Percentiles rank a stretch among this genome's conserved stretches.
These are phyloP conservation scores for Ellobius talpinus DNA, from an alignment of 2,113 vertebrate genomes.

Conservation along the genomic window DNA sequence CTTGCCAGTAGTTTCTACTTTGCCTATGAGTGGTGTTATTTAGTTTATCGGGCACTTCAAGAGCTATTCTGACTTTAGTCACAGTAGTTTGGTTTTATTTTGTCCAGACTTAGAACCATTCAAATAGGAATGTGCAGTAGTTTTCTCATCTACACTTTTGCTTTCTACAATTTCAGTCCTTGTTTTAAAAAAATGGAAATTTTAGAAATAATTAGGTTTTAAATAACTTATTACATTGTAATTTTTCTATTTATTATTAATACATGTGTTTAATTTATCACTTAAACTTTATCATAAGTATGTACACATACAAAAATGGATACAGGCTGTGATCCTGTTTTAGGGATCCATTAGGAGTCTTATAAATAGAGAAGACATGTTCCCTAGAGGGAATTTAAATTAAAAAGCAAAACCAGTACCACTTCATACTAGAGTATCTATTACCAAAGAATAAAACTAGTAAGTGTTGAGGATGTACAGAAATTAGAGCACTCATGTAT, in stretches of 20 bases:
- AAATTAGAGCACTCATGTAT: neutral
- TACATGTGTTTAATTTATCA: neutral
- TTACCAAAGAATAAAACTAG: neutral
- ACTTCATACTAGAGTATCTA: neutral
- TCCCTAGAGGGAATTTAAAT: conserved; percentile 29
- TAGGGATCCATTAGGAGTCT: neutral
- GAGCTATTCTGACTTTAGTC: neutral
- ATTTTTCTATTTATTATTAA: neutral
- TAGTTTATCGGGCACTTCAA: neutral
- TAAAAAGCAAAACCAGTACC: neutral
- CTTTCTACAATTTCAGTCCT: neutral
- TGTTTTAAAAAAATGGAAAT: neutral
- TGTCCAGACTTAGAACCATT: neutral
- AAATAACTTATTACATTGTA: neutral
- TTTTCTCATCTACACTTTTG: neutral
- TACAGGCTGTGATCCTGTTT: neutral
- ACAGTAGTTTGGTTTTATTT: neutral
- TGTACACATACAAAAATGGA: neutral
- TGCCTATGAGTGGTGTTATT: neutral
- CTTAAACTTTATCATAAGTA: neutral
- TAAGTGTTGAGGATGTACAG: neutral
- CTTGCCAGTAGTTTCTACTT: neutral
- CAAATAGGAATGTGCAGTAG: neutral
- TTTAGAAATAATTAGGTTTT: neutral
- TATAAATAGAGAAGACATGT: neutral